Evolutionary conservation across 1,140 invertebrate genomes (phyloP).

Genomic region (Panulirus ornatus): DNA sequence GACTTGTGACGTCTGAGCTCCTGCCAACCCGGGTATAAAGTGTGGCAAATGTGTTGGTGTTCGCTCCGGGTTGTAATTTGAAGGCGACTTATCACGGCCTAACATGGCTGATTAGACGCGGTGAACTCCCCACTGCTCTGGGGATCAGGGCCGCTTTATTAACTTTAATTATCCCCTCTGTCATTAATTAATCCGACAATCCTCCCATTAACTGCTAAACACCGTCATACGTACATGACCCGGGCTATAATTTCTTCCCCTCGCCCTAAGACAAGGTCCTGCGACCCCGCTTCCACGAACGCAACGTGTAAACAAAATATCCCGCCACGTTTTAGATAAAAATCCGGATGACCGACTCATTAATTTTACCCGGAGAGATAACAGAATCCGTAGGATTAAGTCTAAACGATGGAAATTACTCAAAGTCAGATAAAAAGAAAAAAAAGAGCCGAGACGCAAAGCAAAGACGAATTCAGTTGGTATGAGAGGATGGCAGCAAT

Average conservation of each 20-base stretch:
- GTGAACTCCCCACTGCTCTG: neutral
- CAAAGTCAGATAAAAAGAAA: neutral
- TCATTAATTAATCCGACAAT: conserved; percentile 1
- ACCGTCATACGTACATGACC: neutral
- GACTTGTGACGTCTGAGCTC: too few relatives aligned
- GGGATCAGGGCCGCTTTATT: neutral
- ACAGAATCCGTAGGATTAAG: neutral
- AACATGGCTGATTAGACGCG: neutral
- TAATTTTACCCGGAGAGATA: neutral
- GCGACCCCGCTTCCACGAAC: neutral
- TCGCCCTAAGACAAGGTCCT: neutral
- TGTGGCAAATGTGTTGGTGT: neutral
- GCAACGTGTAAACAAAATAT: neutral
- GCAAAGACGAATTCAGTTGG: neutral
- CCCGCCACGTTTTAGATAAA: neutral
- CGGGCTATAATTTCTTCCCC: neutral
- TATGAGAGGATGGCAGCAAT: neutral
- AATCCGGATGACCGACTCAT: neutral
- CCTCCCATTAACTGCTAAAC: conserved; percentile 15
- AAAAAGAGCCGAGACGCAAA: too few relatives aligned
- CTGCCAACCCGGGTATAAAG: too few relatives aligned
- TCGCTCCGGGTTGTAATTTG: neutral
- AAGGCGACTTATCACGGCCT: conserved; percentile 15
- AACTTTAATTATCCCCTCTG: conserved; percentile 6
- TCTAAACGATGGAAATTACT: neutral